Percentiles rank a stretch among this genome's conserved stretches.
phyloP scores from a whole-genome alignment of 2,888 invertebrate species.

The Melieria omissa region DNA sequence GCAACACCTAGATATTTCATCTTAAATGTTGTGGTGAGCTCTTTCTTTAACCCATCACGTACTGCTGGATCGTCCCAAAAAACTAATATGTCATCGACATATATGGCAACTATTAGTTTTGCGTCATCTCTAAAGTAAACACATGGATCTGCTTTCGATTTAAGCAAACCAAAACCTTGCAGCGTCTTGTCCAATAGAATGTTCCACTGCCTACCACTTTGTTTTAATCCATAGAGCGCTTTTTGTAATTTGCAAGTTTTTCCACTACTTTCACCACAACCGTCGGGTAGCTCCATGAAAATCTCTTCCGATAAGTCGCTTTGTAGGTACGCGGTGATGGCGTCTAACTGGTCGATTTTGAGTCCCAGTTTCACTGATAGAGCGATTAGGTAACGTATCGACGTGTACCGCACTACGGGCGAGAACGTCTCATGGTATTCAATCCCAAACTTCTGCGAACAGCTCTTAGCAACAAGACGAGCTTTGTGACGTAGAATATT shows the following conservation, averaged over 20 bases:
- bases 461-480: too few species aligned
- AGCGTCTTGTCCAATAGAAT: conserved; percentile 23
- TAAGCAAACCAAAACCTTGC: conserved; percentile 15
- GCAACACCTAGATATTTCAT: conserved; percentile 17
- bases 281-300: too few species aligned
- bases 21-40: conserved; percentile 15
- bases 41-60: background rate
- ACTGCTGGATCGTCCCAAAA: conserved; percentile 6
- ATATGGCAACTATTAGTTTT: conserved; percentile 17
- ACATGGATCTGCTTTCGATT: conserved; percentile 19
- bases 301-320: too few species aligned
- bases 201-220: conserved; percentile 17
- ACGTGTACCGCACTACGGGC: too few species aligned
- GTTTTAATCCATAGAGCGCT: conserved; percentile 1
- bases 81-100: conserved; percentile 12
- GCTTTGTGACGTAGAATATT: too few species aligned
- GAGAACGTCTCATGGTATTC: too few species aligned
- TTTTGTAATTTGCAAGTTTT: background rate
- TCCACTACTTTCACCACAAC: background rate
- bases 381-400: too few species aligned
- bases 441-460: too few species aligned
- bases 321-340: too few species aligned
- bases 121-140: conserved; percentile 18
- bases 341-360: too few species aligned
- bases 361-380: too few species aligned